These are phyloP conservation scores for Lochmaea capreae DNA, from an alignment of 2,888 invertebrate genomes.

Conservation along the genomic window DNA sequence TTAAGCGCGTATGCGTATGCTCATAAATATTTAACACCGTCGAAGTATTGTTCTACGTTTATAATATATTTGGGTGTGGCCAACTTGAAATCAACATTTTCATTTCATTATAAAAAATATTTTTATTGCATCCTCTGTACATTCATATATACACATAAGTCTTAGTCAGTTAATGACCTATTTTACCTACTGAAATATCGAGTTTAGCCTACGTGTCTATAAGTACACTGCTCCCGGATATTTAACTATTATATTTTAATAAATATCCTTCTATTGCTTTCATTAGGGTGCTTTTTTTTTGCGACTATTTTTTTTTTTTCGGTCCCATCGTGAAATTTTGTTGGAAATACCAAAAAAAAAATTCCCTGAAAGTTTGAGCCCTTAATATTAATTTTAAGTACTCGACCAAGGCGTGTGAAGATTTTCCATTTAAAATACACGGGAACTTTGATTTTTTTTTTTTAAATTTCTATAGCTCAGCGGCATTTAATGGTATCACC, in stretches of 20 bases:
- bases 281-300: too few species aligned
- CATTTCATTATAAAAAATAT: constrained; percentile 48
- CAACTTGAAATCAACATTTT: constrained; percentile 44
- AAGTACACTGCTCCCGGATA: constrained; percentile 20
- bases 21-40: constrained; percentile 47
- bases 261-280: not conserved
- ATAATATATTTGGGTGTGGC: constrained; percentile 45
- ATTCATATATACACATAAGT: constrained; percentile 43
- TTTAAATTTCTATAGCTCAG: too few species aligned
- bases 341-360: too few species aligned
- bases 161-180: constrained; percentile 43
- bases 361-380: too few species aligned
- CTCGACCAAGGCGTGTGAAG: too few species aligned
- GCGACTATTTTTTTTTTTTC: too few species aligned
- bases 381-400: too few species aligned
- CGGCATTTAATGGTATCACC: too few species aligned
- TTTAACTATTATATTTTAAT: not conserved
- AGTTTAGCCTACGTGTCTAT: constrained; percentile 34
- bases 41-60: constrained; percentile 46
- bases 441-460: too few species aligned
- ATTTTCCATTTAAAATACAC: too few species aligned
- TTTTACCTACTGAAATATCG: constrained; percentile 32
- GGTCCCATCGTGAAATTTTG: too few species aligned
- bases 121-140: constrained; percentile 49
- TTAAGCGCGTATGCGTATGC: constrained; percentile 39